Conservation (phyloP, 2,113 vertebrate species). For the Corythornis madagascariensis region DNA sequence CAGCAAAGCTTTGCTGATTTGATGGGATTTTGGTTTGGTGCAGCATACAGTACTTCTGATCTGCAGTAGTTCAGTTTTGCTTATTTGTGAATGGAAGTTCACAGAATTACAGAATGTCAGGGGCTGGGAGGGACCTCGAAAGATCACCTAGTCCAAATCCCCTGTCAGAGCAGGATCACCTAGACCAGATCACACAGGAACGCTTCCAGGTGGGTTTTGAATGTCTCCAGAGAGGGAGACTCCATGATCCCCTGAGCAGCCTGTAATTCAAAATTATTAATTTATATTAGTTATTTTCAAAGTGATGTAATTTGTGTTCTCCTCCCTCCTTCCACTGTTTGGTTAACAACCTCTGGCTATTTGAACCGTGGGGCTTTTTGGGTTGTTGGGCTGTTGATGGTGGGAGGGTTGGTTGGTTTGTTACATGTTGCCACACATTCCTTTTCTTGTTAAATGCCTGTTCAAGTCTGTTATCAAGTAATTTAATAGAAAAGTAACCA, state of each 20-base stretch:
- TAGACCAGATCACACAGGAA: too few relatives aligned
- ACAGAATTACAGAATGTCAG: too few relatives aligned
- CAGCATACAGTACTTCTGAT: neutral
- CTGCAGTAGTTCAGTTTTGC: neutral
- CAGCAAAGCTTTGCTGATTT: neutral
- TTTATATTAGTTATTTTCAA: neutral
- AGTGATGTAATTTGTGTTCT: neutral
- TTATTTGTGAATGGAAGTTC: neutral
- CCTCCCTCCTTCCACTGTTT: neutral
- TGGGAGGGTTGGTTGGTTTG: neutral
- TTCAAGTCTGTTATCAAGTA: neutral
- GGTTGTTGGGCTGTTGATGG: neutral
- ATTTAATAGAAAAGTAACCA: neutral
- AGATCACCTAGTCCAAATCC: too few relatives aligned
- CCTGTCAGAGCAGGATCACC: too few relatives aligned
- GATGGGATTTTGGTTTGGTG: neutral
- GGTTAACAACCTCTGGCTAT: neutral
- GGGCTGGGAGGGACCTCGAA: too few relatives aligned
- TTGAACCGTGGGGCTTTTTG: neutral
- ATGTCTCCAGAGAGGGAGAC: too few relatives aligned
- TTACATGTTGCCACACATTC: neutral
- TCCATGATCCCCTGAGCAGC: too few relatives aligned
- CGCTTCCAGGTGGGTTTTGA: too few relatives aligned
- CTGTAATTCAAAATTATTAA: neutral
- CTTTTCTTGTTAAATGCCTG: neutral